phyloP scores from a whole-genome alignment of 2,797 vertebrate species.

The Cossypha polioptera region DNA sequence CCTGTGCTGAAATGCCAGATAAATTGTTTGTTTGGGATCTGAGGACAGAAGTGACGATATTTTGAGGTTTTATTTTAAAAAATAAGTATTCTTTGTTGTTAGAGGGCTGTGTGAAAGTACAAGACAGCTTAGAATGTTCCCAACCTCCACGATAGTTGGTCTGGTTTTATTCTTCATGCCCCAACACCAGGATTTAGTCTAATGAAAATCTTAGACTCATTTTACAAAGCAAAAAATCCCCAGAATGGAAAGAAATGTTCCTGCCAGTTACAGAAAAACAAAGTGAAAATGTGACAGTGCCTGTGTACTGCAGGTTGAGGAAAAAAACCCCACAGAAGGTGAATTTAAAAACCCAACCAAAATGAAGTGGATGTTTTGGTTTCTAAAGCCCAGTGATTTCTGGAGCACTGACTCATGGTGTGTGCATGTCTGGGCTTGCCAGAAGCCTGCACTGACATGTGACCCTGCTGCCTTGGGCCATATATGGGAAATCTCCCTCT shows the following conservation, averaged over 20 bases:
- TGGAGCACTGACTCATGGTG: constrained; percentile 33
- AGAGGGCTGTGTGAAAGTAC: neutral
- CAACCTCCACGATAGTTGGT: neutral
- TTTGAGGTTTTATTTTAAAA: neutral
- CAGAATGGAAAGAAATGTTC: neutral
- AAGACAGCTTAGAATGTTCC: neutral
- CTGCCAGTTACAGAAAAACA: neutral
- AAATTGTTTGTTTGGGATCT: neutral
- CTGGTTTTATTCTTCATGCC: neutral
- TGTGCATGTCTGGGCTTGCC: constrained; percentile 36
- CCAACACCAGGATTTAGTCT: neutral
- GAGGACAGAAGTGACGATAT: neutral
- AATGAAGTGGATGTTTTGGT: neutral
- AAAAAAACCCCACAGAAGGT: neutral
- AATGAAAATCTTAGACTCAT: neutral
- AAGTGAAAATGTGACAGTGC: neutral
- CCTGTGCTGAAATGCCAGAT: neutral
- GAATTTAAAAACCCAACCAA: neutral
- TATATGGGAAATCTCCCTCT: neutral
- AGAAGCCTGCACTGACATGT: neutral
- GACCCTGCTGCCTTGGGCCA: neutral
- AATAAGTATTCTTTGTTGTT: neutral
- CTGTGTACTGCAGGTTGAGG: neutral
- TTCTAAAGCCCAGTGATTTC: neutral
- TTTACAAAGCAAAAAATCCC: neutral